Percentiles rank a stretch among this genome's conserved stretches.
Evolutionary conservation across 2,888 invertebrate species (phyloP).

Genomic region (Rhabditoides inermis): DNA sequence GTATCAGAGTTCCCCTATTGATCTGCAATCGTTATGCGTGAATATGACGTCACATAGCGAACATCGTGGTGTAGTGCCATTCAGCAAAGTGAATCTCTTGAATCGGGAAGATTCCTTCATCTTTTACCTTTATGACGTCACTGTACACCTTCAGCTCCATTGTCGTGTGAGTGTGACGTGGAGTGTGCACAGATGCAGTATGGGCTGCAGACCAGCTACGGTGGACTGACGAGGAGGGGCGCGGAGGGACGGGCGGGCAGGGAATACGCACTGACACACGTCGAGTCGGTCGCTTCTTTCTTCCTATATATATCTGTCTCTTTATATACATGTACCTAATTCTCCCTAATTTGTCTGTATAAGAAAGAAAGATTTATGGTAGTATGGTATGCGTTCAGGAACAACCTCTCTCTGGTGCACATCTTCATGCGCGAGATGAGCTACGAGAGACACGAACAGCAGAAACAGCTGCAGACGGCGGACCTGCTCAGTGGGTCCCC

Average conservation of each 20-base stretch:
- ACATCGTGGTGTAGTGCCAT: no score
- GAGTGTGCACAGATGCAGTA: conserved; percentile 29
- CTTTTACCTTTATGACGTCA: neutral
- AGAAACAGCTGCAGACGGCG: conserved; percentile 37
- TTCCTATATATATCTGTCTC: conserved; percentile 9
- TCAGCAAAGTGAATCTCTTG: no score
- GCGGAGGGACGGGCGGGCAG: no score
- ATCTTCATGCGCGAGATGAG: conserved; percentile 28
- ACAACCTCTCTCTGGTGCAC: conserved; percentile 11
- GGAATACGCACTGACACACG: conserved; percentile 8
- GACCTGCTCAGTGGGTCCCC: conserved; percentile 23
- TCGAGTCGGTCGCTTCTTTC: conserved; percentile 1
- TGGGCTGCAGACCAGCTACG: conserved; percentile 10
- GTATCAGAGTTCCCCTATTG: no score
- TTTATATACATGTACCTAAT: neutral
- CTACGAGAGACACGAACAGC: conserved; percentile 35
- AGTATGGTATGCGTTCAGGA: neutral
- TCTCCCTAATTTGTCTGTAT: neutral
- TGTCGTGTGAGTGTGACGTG: conserved; percentile 16
- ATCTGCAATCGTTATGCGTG: no score
- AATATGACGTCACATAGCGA: no score
- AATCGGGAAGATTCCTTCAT: no score
- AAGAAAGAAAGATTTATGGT: neutral
- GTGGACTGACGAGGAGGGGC: no score
- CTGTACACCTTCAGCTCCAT: conserved; percentile 1